Evolutionary conservation across 2,888 invertebrate species (phyloP).

Genomic region (Rotaria sp.): DNA sequence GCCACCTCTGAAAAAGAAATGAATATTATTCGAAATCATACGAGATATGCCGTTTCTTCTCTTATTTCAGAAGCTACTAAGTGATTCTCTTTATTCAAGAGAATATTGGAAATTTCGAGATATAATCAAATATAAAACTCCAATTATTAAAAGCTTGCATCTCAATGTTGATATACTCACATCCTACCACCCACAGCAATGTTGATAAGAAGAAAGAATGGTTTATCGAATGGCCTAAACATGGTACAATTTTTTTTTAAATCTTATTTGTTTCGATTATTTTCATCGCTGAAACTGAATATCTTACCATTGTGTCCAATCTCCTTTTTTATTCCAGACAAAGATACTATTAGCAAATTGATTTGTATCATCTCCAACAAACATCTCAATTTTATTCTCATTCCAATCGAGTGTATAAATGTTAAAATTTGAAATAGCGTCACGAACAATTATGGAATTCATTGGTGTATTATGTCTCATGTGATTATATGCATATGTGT

Average conservation of each 20-base stretch:
- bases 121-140: too few species aligned
- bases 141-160: too few species aligned
- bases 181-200: constrained; percentile 33
- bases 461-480: background rate
- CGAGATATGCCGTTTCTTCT: too few species aligned
- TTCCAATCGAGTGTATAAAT: background rate
- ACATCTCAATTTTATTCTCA: background rate
- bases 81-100: too few species aligned
- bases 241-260: background rate
- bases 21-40: too few species aligned
- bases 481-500: constrained; percentile 30
- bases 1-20: background rate
- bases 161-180: background rate
- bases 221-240: constrained; percentile 30
- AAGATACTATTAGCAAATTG: background rate
- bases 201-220: constrained; percentile 31
- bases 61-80: too few species aligned
- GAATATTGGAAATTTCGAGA: too few species aligned
- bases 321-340: background rate
- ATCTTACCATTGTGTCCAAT: background rate
- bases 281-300: too few species aligned
- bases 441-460: background rate
- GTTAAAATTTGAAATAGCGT: background rate
- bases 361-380: background rate
- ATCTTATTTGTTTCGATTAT: too few species aligned